phyloP scores from a whole-genome alignment of 2,888 invertebrate species.

The Melanargia galathea region DNA sequence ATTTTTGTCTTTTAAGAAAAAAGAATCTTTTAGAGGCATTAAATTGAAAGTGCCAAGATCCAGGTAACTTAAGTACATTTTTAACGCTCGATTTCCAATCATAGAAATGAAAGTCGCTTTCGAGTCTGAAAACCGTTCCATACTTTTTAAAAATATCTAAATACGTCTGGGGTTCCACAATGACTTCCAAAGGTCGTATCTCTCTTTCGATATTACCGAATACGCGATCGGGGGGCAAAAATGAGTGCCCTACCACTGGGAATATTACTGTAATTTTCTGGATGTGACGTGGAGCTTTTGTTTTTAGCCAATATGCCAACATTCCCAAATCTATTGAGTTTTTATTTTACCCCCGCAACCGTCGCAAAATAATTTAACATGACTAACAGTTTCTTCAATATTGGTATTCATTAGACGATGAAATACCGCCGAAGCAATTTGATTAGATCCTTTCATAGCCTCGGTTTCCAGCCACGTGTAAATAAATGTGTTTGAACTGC shows the following conservation, averaged over 20 bases:
- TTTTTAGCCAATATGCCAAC: neutral
- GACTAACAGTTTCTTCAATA: neutral
- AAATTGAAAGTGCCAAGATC: neutral
- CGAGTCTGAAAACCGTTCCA: neutral
- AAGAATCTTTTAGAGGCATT: no score
- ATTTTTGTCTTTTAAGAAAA: no score
- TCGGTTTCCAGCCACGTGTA: constrained; percentile 7
- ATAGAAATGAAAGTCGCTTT: neutral
- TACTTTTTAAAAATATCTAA: neutral
- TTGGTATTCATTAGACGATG: neutral
- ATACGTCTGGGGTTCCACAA: neutral
- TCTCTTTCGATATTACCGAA: neutral
- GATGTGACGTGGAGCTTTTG: neutral
- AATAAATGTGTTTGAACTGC: constrained; percentile 3
- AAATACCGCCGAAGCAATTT: neutral
- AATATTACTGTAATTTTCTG: neutral
- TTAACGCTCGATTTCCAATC: neutral
- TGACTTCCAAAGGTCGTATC: neutral
- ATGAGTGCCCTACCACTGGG: neutral
- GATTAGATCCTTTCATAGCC: neutral
- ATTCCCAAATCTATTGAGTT: neutral
- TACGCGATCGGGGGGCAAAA: neutral
- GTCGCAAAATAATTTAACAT: neutral
- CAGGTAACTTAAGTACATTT: neutral
- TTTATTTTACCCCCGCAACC: neutral